Conservation (phyloP, 1,140 invertebrate species). For the Zaprionus capensis region DNA sequence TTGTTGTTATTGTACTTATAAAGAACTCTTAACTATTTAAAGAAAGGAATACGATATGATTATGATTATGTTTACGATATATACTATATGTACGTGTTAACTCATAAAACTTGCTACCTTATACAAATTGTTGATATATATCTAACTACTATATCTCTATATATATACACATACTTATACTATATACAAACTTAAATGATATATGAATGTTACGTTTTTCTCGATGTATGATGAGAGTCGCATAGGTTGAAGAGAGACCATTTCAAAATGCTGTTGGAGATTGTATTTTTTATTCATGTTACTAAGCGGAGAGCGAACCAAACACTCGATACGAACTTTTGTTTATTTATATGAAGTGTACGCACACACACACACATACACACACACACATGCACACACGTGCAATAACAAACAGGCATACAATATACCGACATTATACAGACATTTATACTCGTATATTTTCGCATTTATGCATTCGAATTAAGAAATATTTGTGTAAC, state of each 20-base stretch:
- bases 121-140: constrained; percentile 80
- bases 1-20: constrained; percentile 66
- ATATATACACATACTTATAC: constrained; percentile 48
- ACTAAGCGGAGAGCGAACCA: constrained; percentile 30
- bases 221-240: constrained; percentile 44
- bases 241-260: constrained; percentile 30
- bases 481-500: constrained; percentile 43
- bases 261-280: constrained; percentile 51
- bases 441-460: constrained; percentile 53
- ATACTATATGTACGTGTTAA: constrained; percentile 59
- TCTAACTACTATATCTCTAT: constrained; percentile 55
- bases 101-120: constrained; percentile 73
- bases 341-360: constrained; percentile 47
- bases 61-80: constrained; percentile 63
- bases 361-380: constrained; percentile 8
- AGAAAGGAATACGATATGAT: constrained; percentile 35
- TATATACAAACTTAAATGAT: constrained; percentile 44
- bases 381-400: constrained; percentile 17
- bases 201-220: constrained; percentile 68
- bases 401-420: neutral
- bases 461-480: constrained; percentile 78
- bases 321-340: constrained; percentile 44
- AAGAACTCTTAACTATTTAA: constrained; percentile 62
- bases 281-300: constrained; percentile 79
- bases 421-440: constrained; percentile 9